Base-by-base conservation (phyloP, 2,888 invertebrate genomes). In the Synergus umbraculus region DNA sequence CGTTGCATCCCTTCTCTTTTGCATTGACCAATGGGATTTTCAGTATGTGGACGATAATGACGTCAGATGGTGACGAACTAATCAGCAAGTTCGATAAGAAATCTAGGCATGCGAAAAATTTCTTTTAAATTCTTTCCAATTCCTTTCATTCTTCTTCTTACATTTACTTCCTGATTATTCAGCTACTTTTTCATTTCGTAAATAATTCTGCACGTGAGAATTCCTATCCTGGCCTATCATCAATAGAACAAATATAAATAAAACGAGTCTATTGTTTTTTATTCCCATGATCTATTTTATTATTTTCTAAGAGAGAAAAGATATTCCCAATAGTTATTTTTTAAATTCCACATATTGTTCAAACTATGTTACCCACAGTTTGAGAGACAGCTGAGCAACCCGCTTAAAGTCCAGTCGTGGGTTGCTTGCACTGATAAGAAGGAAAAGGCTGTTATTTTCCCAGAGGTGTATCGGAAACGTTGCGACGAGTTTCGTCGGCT, bases 341-440 rank as follows among this genome's bases (percentile, higher is more conserved):
- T 60, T n/a, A 29, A 60, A 60, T 60, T 22, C 4, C 22, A 22
- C 22, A 12, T 22, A 60, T 22, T 22, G 5, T 22, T 29, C 29
- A 29, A 29, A 29, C 29, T 29, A 29, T 4, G 22, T 60, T 22
- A 4, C 12, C 60, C 0, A 22, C 22, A 73, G 29, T 73, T 73
- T n/a, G 73, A 46, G 49, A 54, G 79, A 82, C 89, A 89, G 89
- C 89, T 89, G 89, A 89, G 79, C 86, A 89, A 85, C 86, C 86
- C 81, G 82, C 83, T 77, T 82, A 73, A 79, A 81, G 37, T 60
- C 69, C 37, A 73, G 49, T 79, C 76, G 80, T 78, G 66, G 77
- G 79, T 78, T 79, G 80, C 76, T 54, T 83, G 77, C 69, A 79
- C 58, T 86, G 89, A 89, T 90, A 89, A 89, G 86, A 83, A 79